phyloP scores from a whole-genome alignment of 2,888 invertebrate species.

The Macrophya alboannulata region DNA sequence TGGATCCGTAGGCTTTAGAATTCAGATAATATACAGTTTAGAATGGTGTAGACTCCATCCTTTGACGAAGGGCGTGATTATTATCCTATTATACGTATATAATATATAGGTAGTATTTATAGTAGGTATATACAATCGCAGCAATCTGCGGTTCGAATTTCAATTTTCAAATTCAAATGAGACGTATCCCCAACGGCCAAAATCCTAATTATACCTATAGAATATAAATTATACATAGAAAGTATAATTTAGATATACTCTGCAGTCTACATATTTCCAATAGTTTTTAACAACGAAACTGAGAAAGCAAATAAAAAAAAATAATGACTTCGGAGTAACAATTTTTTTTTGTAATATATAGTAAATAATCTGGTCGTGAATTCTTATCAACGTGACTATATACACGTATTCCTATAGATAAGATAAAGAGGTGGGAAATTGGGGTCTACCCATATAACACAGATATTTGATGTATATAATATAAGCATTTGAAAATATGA shows the following conservation, averaged over 20 bases:
- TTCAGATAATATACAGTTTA: conserved; percentile 3
- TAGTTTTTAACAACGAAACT: neutral
- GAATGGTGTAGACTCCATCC: neutral
- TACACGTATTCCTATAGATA: neutral
- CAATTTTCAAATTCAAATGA: neutral
- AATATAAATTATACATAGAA: neutral
- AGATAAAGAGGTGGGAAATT: conserved; percentile 2
- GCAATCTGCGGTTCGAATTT: neutral
- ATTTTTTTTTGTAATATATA: neutral
- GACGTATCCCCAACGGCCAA: neutral
- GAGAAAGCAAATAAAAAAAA: neutral
- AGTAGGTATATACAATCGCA: neutral
- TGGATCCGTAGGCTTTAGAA: neutral
- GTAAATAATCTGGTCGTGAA: neutral
- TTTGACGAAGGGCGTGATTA: neutral
- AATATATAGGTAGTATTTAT: neutral
- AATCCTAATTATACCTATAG: neutral
- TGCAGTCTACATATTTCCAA: neutral
- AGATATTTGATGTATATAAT: neutral
- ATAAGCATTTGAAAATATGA: neutral
- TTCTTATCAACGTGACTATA: neutral
- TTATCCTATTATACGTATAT: neutral
- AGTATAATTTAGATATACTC: neutral
- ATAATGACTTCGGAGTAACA: neutral
- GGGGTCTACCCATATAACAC: neutral